Evolutionary conservation across 2,888 invertebrate genomes (phyloP).

Genomic region (Vandiemenella viatica): DNA sequence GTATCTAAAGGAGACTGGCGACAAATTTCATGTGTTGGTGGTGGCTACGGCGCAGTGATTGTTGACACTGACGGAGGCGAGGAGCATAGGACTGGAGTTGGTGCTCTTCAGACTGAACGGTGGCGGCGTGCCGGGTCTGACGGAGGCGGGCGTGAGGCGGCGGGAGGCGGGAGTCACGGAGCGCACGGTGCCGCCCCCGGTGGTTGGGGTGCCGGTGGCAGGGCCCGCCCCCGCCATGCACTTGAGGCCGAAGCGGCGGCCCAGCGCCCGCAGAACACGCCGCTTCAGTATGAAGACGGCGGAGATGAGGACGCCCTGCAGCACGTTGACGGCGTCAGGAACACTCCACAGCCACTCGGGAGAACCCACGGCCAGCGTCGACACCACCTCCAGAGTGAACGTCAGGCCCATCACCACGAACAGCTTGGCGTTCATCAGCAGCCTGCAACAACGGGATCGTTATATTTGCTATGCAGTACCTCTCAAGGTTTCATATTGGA

Average conservation of each 20-base stretch:
- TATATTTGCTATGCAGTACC: no score
- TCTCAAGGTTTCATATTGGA: no score
- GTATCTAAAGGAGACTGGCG: no score
- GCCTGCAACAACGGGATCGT: conserved; percentile 34
- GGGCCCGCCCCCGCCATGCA: not conserved
- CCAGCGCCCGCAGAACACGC: conserved; percentile 40
- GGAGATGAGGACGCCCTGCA: conserved; percentile 54
- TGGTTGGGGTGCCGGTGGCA: not conserved
- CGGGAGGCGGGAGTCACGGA: not conserved
- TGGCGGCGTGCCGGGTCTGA: no score
- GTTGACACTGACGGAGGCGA: no score
- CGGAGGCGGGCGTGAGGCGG: not conserved
- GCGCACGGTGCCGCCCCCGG: not conserved
- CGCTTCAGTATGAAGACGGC: conserved; percentile 52
- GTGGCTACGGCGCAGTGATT: no score
- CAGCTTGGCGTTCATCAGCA: conserved; percentile 53
- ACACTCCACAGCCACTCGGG: conserved; percentile 26
- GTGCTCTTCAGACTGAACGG: no score
- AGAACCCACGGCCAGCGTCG: conserved; percentile 33
- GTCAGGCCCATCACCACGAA: conserved; percentile 68
- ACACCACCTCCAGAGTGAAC: conserved; percentile 52
- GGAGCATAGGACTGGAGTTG: no score
- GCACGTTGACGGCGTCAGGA: conserved; percentile 49
- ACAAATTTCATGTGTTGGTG: no score
- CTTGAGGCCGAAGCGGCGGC: conserved; percentile 1